Percentiles rank a stretch among this genome's conserved stretches.
Evolutionary conservation across 2,113 vertebrate species (phyloP).

Genomic region (Ursus arctos): DNA sequence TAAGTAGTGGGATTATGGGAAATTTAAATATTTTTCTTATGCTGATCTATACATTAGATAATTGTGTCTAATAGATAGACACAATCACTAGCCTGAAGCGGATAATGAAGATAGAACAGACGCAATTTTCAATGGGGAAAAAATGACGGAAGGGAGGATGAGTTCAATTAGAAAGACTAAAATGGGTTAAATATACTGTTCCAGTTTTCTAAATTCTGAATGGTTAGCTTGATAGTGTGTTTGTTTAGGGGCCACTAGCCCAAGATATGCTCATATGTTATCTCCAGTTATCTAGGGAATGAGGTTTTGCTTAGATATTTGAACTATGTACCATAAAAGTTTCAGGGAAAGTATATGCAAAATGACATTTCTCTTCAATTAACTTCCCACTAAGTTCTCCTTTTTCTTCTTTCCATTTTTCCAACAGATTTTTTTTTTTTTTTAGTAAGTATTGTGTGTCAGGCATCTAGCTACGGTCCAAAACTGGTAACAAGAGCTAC

Average conservation of each 20-base stretch:
- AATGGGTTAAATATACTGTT: background rate
- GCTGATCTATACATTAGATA: background rate
- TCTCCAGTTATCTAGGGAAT: background rate
- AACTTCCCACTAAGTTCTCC: background rate
- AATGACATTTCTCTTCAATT: background rate
- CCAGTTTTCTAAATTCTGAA: background rate
- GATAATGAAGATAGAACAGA: background rate
- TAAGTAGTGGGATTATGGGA: background rate
- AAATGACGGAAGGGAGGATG: background rate
- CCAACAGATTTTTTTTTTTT: background rate
- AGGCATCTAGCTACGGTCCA: background rate
- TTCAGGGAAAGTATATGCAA: background rate
- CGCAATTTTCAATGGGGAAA: background rate
- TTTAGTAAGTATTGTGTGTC: background rate
- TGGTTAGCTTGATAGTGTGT: background rate
- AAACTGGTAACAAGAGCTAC: background rate
- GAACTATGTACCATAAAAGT: background rate
- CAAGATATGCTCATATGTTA: background rate
- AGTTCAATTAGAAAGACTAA: background rate
- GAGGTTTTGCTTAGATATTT: background rate
- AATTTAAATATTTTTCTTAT: conserved; percentile 9
- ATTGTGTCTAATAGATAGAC: background rate
- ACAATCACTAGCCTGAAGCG: background rate
- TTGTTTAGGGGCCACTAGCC: background rate
- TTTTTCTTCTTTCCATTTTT: background rate